phyloP scores from a whole-genome alignment of 2,888 invertebrate species.

The Latrodectus hesperus region DNA sequence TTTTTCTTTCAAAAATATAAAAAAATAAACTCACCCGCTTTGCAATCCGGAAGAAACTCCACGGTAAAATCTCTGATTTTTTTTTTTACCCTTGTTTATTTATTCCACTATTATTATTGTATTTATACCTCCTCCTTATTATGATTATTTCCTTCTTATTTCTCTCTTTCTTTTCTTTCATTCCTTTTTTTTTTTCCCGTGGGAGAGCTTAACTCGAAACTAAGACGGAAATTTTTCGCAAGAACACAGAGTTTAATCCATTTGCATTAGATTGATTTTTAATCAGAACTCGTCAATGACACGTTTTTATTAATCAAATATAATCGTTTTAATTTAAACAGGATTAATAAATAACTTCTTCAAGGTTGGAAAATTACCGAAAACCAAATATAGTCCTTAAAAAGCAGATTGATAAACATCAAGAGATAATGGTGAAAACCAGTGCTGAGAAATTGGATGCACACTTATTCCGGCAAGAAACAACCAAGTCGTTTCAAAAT shows the following conservation, averaged over 20 bases:
- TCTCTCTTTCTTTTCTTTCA: slow-evolving; percentile 13
- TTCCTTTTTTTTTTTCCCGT: background rate
- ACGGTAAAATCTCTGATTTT: slow-evolving; percentile 10
- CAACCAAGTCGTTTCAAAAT: no score
- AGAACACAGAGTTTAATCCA: background rate
- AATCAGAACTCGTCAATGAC: no score
- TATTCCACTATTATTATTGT: slow-evolving; percentile 39
- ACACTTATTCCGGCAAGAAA: no score
- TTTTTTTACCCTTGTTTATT: slow-evolving; percentile 15
- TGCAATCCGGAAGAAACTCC: background rate
- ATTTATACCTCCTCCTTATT: slow-evolving; percentile 46
- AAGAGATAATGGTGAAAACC: no score
- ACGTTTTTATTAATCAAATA: no score
- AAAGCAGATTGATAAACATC: no score
- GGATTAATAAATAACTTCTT: no score
- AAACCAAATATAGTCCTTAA: no score
- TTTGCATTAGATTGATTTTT: background rate
- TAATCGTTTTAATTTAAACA: no score
- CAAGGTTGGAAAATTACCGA: no score
- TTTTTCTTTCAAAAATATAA: background rate
- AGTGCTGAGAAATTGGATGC: no score
- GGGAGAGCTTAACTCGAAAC: background rate
- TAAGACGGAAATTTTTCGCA: background rate
- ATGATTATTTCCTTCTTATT: slow-evolving; percentile 36
- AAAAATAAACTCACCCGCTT: background rate